Percentiles rank a stretch among this genome's conserved stretches.
Evolutionary conservation across 1,140 invertebrate genomes (phyloP).

Genomic region (Akabosia matsudoensis): DNA sequence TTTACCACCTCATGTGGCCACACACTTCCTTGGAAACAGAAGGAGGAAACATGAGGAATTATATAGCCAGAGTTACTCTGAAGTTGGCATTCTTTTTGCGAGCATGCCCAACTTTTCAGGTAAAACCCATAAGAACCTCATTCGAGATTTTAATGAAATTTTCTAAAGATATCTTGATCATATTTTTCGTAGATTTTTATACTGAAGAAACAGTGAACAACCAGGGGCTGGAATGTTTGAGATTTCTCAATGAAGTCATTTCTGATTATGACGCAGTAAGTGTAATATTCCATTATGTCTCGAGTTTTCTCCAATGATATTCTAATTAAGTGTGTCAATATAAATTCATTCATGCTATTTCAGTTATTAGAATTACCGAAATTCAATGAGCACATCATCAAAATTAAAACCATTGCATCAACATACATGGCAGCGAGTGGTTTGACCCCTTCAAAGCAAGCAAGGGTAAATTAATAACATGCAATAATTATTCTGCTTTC

Average conservation of each 20-base stretch:
- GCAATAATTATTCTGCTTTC: not conserved
- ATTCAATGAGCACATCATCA: constrained; percentile 81
- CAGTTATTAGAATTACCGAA: constrained; percentile 78
- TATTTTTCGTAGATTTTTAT: constrained; percentile 95
- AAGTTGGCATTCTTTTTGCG: constrained; percentile 87
- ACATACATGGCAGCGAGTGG: constrained; percentile 97
- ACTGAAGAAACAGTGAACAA: constrained; percentile 94
- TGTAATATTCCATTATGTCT: constrained; percentile 44
- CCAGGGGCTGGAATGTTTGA: constrained; percentile 89
- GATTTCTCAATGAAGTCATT: constrained; percentile 96
- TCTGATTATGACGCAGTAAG: constrained; percentile 94
- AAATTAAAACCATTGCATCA: constrained; percentile 92
- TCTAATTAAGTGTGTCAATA: constrained; percentile 10
- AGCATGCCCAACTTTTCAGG: constrained; percentile 92
- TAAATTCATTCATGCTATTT: constrained; percentile 40
- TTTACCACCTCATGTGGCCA: constrained; percentile 79
- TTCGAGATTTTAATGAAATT: too few species aligned
- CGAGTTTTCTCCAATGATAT: constrained; percentile 1
- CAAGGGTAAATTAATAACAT: constrained; percentile 56
- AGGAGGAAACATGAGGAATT: constrained; percentile 80
- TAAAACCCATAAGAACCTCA: constrained; percentile 49
- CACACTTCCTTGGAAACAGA: constrained; percentile 78
- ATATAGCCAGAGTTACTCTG: constrained; percentile 83
- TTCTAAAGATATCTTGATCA: constrained; percentile 50
- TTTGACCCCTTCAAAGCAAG: constrained; percentile 67